Percentiles rank a stretch among this genome's conserved stretches.
Evolutionary conservation across 1,140 invertebrate species (phyloP).

Genomic region (Ptiloglossa arizonensis): DNA sequence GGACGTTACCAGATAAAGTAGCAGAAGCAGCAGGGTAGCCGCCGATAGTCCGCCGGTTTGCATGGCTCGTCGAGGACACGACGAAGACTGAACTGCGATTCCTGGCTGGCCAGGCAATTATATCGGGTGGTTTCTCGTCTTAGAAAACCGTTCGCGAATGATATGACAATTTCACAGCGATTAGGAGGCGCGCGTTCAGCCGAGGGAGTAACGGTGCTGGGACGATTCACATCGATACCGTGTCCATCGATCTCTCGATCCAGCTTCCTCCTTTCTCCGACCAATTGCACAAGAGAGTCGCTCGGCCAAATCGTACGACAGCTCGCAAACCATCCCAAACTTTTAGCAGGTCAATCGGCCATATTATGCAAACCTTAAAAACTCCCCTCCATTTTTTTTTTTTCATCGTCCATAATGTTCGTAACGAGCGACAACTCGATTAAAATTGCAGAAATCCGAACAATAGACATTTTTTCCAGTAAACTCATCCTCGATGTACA

Average conservation of each 20-base stretch:
- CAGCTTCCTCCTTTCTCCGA: constrained; percentile 76
- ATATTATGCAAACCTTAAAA: constrained; percentile 26
- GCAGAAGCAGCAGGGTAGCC: constrained; percentile 60
- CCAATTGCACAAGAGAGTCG: constrained; percentile 67
- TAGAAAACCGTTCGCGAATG: constrained; percentile 67
- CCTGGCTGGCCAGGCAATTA: constrained; percentile 65
- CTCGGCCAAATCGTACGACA: constrained; percentile 36
- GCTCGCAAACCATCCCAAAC: constrained; percentile 44
- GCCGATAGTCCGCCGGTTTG: constrained; percentile 49
- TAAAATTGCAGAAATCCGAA: background rate
- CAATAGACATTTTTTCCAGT: background rate
- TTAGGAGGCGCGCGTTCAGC: constrained; percentile 46
- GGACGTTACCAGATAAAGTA: constrained; percentile 69
- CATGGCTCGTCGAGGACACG: constrained; percentile 66
- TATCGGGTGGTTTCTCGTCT: constrained; percentile 65
- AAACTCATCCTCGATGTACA: too few species aligned
- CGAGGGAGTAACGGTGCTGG: constrained; percentile 30
- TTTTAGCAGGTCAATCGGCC: background rate
- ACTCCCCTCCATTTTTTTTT: background rate
- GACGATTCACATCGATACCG: constrained; percentile 40
- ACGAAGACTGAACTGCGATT: constrained; percentile 67
- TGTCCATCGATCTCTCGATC: constrained; percentile 54
- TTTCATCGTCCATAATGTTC: background rate
- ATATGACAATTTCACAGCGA: constrained; percentile 72
- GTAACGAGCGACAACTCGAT: background rate